These are phyloP conservation scores for Sarcophaga rosellei DNA, from an alignment of 2,888 invertebrate genomes.

Conservation along the genomic window DNA sequence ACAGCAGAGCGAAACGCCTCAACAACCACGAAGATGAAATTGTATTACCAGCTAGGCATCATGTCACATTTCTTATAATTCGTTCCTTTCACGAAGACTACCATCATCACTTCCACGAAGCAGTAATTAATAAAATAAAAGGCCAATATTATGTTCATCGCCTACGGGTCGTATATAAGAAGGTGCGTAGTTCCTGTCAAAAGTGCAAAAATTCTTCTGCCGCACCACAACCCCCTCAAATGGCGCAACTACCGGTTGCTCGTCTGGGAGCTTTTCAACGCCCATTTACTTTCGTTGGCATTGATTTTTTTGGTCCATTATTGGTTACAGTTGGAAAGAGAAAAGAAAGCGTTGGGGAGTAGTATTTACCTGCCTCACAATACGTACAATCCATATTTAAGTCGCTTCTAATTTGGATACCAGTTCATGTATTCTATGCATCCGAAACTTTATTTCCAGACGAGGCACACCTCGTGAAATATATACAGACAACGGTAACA, in stretches of 20 bases:
- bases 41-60: conserved; percentile 10
- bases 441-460: conserved; percentile 59
- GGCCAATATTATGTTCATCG: conserved; percentile 41
- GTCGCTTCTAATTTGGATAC: conserved; percentile 62
- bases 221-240: too few relatives aligned
- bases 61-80: conserved; percentile 35
- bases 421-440: conserved; percentile 59
- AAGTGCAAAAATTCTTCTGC: too few relatives aligned
- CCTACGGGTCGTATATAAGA: conserved; percentile 37
- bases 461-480: conserved; percentile 26
- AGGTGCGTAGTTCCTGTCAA: too few relatives aligned
- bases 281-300: conserved; percentile 13
- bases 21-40: conserved; percentile 51
- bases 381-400: too few relatives aligned
- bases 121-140: conserved; percentile 58
- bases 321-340: too few relatives aligned
- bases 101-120: conserved; percentile 49
- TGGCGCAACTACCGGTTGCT: too few relatives aligned
- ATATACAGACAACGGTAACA: conserved; percentile 30
- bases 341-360: too few relatives aligned
- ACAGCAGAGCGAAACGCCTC: conserved; percentile 24
- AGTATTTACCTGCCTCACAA: too few relatives aligned
- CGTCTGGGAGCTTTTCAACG: too few relatives aligned
- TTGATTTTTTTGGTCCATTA: conserved; percentile 70
- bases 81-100: conserved; percentile 5